These are phyloP conservation scores for Nephrotoma appendiculata DNA, from an alignment of 2,888 invertebrate species.

Conservation along the genomic window DNA sequence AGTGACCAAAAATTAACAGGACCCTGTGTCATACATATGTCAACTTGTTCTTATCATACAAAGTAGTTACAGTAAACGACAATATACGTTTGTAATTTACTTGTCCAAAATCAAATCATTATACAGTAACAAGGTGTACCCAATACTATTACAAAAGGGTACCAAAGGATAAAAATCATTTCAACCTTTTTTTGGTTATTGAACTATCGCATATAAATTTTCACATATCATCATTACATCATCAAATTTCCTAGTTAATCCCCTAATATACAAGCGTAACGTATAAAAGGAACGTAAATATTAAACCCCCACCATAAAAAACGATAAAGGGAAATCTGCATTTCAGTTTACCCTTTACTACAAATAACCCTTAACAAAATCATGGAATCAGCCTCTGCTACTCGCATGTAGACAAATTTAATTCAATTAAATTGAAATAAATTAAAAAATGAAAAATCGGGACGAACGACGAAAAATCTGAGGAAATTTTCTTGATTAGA, in stretches of 20 bases:
- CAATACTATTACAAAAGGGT: neutral
- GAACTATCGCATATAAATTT: neutral
- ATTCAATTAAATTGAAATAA: neutral
- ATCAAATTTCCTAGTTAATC: neutral
- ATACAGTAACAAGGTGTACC: neutral
- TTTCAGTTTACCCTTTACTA: neutral
- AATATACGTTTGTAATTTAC: neutral
- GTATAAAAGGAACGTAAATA: neutral
- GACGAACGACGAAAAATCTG: neutral
- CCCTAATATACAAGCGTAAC: neutral
- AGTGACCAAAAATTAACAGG: too few species aligned
- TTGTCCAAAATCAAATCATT: neutral
- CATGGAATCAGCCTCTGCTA: neutral
- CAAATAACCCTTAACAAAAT: neutral
- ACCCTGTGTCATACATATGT: too few species aligned
- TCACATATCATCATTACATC: neutral
- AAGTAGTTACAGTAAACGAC: too few species aligned
- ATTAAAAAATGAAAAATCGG: neutral
- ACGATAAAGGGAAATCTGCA: neutral
- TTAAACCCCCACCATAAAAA: neutral
- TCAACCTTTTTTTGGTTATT: neutral
- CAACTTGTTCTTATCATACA: neutral
- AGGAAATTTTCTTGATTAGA: neutral
- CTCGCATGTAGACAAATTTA: neutral
- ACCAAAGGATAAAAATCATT: neutral